These are phyloP conservation scores for Telmatochromis sp. DNA, from an alignment of 2,113 vertebrate genomes.

Conservation along the genomic window DNA sequence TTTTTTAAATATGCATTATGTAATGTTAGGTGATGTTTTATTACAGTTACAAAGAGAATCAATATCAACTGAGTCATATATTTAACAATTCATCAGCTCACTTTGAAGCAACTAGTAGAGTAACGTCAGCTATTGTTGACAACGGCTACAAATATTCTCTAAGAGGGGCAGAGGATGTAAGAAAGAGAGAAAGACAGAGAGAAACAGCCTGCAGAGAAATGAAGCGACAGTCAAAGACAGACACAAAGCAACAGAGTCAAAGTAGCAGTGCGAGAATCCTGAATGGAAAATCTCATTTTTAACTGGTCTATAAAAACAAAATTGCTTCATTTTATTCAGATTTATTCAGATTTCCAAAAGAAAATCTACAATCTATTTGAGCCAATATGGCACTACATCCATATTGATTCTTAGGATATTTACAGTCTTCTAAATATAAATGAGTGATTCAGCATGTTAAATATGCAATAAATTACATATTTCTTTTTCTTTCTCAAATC, in stretches of 20 bases:
- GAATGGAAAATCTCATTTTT: background rate
- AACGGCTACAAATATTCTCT: background rate
- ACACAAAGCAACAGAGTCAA: background rate
- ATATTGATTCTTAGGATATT: background rate
- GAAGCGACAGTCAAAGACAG: background rate
- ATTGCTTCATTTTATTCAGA: background rate
- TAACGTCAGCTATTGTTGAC: background rate
- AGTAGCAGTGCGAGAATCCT: background rate
- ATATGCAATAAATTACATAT: background rate
- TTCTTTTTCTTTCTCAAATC: background rate
- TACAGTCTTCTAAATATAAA: background rate
- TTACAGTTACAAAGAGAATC: background rate
- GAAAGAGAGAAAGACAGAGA: background rate
- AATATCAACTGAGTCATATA: background rate
- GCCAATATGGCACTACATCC: background rate
- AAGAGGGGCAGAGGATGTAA: background rate
- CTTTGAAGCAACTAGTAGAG: background rate
- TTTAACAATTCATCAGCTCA: background rate
- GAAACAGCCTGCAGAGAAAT: background rate
- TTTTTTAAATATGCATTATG: background rate
- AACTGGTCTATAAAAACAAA: background rate
- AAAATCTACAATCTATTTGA: background rate
- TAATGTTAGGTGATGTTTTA: background rate
- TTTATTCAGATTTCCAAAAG: background rate
- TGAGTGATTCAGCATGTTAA: background rate